phyloP scores from a whole-genome alignment of 2,888 invertebrate species.

The Cheilosia impressa region DNA sequence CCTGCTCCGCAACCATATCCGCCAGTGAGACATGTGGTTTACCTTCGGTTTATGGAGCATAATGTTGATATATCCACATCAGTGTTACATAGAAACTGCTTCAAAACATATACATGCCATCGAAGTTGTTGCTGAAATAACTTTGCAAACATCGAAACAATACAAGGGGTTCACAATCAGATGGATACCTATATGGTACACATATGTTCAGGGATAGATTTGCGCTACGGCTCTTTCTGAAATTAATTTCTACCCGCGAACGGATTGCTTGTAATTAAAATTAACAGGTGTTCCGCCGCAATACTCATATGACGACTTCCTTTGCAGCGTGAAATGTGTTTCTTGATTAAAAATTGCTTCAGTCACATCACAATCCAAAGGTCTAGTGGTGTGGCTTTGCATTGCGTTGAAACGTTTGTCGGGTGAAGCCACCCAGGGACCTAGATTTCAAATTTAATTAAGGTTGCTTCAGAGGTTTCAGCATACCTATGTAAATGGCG shows the following conservation, averaged over 20 bases:
- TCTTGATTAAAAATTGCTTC: constrained; percentile 53
- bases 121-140: constrained; percentile 53
- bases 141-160: constrained; percentile 19
- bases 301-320: constrained; percentile 43
- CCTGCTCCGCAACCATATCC: constrained; percentile 10
- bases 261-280: constrained; percentile 63
- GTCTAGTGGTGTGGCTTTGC: constrained; percentile 18
- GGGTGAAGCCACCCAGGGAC: constrained; percentile 11
- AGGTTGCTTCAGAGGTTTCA: constrained; percentile 1
- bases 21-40: constrained; percentile 35
- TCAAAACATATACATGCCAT: constrained; percentile 9
- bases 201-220: constrained; percentile 48
- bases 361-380: constrained; percentile 35
- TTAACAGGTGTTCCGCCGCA: constrained; percentile 59
- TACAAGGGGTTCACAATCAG: constrained; percentile 1
- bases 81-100: constrained; percentile 1
- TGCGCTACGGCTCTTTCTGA: constrained; percentile 41
- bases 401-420: constrained; percentile 12
- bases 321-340: constrained; percentile 45
- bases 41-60: constrained; percentile 32
- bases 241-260: constrained; percentile 63
- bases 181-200: constrained; percentile 7
- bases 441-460: constrained; percentile 44
- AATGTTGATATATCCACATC: not conserved
- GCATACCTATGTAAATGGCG: not conserved